Percentiles rank a stretch among this genome's conserved stretches.
phyloP scores from a whole-genome alignment of 2,113 vertebrate genomes.

The Hippocampus barbouri region DNA sequence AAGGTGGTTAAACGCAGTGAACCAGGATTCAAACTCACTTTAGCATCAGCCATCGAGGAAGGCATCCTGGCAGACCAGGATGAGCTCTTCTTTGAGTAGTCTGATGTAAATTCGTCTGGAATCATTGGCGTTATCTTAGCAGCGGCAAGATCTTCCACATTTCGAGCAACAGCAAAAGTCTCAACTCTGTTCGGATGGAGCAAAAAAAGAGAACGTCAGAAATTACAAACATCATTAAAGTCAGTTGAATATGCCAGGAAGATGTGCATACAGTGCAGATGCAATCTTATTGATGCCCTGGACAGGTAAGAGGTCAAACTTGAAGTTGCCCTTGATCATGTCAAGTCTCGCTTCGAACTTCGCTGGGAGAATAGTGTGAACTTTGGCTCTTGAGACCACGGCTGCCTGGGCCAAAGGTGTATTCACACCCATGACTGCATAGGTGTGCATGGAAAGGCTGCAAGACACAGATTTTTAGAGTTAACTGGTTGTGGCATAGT shows the following conservation, averaged over 20 bases:
- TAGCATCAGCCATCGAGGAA: slow-evolving; percentile 18
- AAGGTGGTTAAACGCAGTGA: neutral
- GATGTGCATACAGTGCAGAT: slow-evolving; percentile 59
- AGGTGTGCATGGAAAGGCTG: slow-evolving; percentile 71
- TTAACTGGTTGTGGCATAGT: neutral
- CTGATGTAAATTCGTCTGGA: slow-evolving; percentile 35
- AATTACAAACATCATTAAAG: neutral
- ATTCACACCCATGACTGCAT: slow-evolving; percentile 78
- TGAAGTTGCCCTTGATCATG: slow-evolving; percentile 70
- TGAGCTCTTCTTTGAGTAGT: slow-evolving; percentile 42
- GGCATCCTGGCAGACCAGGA: slow-evolving; percentile 26
- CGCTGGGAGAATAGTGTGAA: slow-evolving; percentile 57
- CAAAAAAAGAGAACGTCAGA: neutral
- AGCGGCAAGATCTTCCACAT: slow-evolving; percentile 66
- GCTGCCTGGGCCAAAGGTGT: slow-evolving; percentile 75
- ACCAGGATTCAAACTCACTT: slow-evolving; percentile 38
- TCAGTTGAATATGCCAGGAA: neutral
- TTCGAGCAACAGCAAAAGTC: slow-evolving; percentile 76
- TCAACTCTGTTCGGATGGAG: slow-evolving; percentile 65
- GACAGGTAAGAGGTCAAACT: slow-evolving; percentile 69
- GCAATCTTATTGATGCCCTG: slow-evolving; percentile 63
- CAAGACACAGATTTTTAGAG: slow-evolving; percentile 29
- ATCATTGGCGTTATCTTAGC: slow-evolving; percentile 71
- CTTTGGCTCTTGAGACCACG: slow-evolving; percentile 68
- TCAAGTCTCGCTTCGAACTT: slow-evolving; percentile 74